Evolutionary conservation across 2,113 vertebrate species (phyloP).

Genomic region (Macrotus californicus): DNA sequence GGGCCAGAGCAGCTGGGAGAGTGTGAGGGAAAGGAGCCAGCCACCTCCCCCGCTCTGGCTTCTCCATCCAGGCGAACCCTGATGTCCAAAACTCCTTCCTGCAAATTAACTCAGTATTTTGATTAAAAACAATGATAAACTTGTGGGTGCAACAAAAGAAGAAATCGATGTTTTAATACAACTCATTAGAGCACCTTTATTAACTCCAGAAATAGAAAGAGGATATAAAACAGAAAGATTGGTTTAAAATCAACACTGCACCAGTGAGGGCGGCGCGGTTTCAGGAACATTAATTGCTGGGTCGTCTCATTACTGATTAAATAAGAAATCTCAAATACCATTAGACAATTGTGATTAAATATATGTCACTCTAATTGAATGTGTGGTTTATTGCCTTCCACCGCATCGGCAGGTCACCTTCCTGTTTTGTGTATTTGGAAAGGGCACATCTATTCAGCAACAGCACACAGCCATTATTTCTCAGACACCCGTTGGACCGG

Average conservation of each 20-base stretch:
- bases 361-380: constrained; percentile 48
- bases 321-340: constrained; percentile 71
- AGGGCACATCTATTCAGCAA: background rate
- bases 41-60: background rate
- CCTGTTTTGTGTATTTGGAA: constrained; percentile 46
- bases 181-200: constrained; percentile 65
- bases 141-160: constrained; percentile 41
- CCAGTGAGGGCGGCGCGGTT: constrained; percentile 25
- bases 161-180: constrained; percentile 51
- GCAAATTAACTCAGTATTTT: background rate
- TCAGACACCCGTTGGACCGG: background rate
- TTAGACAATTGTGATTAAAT: constrained; percentile 70
- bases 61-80: background rate
- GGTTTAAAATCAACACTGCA: constrained; percentile 52
- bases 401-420: constrained; percentile 65
- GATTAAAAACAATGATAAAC: constrained; percentile 60
- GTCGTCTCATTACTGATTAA: constrained; percentile 74
- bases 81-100: background rate
- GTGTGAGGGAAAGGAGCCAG: background rate
- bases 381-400: constrained; percentile 56
- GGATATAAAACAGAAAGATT: constrained; percentile 49
- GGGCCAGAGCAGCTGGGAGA: too few relatives aligned
- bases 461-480: background rate
- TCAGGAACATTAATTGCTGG: constrained; percentile 73
- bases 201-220: constrained; percentile 62